Base-by-base conservation (phyloP, 2,888 invertebrate genomes). In the Alloscopus bannaensis region DNA sequence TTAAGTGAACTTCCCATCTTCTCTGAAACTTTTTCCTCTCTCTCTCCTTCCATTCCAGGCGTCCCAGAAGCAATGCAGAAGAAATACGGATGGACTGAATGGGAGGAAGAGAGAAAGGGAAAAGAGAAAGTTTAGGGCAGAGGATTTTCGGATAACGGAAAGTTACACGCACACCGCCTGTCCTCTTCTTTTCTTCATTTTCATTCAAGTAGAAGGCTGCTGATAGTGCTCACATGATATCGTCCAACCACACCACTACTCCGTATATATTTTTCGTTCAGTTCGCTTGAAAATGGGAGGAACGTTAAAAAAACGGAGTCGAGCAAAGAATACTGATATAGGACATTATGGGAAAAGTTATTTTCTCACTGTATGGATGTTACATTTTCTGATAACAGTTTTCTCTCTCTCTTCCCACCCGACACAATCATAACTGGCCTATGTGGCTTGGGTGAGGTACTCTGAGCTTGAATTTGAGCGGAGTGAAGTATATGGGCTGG, bases 301-400 rank as follows among this genome's bases (percentile, higher is more conserved):
- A 45, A 73, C 73, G 73, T 73, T 73, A 73, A 73, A 73, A 73
- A n/a, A n/a, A n/a, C n/a, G 60, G 73, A 73, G 73, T 73, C 73
- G 73, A 73, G 73, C 73, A 65, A 65, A 73, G 73, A 73, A 73
- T 73, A 73, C 73, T 73, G 73, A 80, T 75, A 80, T 80, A 60
- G 80, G 64, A 73, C 80, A 80, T 80, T 80, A 80, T 70, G 69
- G 62, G 64, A 62, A 80, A 70, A 80, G 80, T 80, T 80, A 80
- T 80, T 73, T 75, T 75, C 80, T 80, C 73, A 73, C 71, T 68
- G 68, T 60, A 69, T 28, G 42, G 60, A 50, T 69, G 22, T 47
- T 71, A 71, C 62, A 71, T 71, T 70, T 79, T 72, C 78, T 60
- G 78, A 79, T 79, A 72, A 79, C 71, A 78, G 64, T 50, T 22